Evolutionary conservation across 2,113 vertebrate species (phyloP).

Genomic region (Muntiacus muntjak): DNA sequence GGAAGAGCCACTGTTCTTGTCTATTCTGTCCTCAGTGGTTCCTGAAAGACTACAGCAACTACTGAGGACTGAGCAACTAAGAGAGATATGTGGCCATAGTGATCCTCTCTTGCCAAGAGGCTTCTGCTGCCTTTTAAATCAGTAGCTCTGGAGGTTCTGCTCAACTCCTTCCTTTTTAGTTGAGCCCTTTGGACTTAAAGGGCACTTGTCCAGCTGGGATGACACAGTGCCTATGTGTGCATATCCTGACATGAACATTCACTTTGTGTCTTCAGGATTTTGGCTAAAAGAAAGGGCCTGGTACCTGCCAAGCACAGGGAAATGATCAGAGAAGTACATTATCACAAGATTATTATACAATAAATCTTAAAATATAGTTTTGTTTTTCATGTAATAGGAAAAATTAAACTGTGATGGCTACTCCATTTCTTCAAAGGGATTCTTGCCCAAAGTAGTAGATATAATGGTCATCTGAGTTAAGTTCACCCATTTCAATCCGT

Average conservation of each 20-base stretch:
- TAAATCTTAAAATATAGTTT: not conserved
- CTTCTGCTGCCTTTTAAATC: not conserved
- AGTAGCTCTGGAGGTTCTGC: not conserved
- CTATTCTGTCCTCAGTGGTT: not conserved
- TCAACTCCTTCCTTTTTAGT: not conserved
- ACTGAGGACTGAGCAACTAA: not conserved
- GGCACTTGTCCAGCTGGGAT: not conserved
- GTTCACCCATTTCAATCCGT: not conserved
- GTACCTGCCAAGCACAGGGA: not conserved
- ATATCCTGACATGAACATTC: not conserved
- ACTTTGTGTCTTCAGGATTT: not conserved
- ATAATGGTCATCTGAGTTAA: not conserved
- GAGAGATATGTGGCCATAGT: not conserved
- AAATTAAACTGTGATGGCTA: not conserved
- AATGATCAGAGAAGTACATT: not conserved
- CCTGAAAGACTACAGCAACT: not conserved
- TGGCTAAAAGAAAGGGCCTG: not conserved
- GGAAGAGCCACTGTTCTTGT: not conserved
- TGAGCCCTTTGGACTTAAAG: not conserved
- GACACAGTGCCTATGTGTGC: not conserved
- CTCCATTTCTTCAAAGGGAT: not conserved
- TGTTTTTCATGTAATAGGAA: not conserved
- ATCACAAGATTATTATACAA: not conserved
- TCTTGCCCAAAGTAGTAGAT: not conserved
- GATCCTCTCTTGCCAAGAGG: not conserved